phyloP scores from a whole-genome alignment of 2,888 invertebrate genomes.

The Cephus runcator region DNA sequence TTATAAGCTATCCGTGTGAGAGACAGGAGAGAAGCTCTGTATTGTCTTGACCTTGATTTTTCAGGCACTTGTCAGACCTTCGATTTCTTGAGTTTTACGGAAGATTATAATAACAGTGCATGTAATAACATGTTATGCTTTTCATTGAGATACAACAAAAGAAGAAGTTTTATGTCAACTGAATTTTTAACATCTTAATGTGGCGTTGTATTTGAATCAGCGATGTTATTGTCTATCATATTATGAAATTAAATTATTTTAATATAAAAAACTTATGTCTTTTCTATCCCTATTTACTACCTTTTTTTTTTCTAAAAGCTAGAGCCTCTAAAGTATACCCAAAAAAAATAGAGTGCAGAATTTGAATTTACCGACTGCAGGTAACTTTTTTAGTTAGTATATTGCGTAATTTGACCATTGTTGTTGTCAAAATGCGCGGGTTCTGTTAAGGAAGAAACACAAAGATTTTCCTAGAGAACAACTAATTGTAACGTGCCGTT shows the following conservation, averaged over 20 bases:
- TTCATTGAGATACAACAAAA: not conserved
- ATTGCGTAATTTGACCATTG: not conserved
- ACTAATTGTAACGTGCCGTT: not conserved
- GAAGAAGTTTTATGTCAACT: not conserved
- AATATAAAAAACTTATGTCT: slow-evolving; percentile 35
- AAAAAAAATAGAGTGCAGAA: not conserved
- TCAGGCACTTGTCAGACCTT: not conserved
- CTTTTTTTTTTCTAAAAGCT: not conserved
- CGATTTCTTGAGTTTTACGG: not conserved
- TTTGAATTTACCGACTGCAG: not conserved
- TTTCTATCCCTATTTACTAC: not conserved
- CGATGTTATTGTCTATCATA: slow-evolving; percentile 54
- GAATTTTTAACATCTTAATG: slow-evolving; percentile 7
- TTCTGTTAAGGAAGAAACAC: not conserved
- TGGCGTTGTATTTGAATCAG: slow-evolving; percentile 38
- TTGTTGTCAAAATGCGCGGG: not conserved
- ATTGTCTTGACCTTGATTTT: not conserved
- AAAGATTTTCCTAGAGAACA: not conserved
- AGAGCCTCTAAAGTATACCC: not conserved
- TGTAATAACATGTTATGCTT: not conserved
- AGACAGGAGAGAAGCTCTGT: slow-evolving; percentile 9
- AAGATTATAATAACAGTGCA: not conserved
- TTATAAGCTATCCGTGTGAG: slow-evolving; percentile 16
- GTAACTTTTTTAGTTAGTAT: not conserved
- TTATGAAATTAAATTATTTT: slow-evolving; percentile 60